phyloP scores from a whole-genome alignment of 2,113 vertebrate genomes.

The Alethe diademata region DNA sequence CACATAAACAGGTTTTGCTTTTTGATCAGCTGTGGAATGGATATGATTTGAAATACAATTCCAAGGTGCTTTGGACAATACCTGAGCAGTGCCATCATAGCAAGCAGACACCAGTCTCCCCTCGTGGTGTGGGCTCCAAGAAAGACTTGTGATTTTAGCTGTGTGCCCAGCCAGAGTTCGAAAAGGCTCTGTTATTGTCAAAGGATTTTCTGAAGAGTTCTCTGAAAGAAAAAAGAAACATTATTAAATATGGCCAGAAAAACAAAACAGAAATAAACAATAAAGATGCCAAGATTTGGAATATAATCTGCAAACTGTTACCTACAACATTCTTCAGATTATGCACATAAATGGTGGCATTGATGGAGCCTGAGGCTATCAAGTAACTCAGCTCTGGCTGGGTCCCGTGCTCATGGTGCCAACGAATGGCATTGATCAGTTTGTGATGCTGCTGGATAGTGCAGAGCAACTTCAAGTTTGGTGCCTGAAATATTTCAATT shows the following conservation, averaged over 20 bases:
- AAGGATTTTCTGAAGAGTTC: slow-evolving; percentile 73
- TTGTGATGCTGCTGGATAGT: slow-evolving; percentile 96
- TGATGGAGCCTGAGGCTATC: slow-evolving; percentile 93
- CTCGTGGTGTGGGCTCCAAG: slow-evolving; percentile 93
- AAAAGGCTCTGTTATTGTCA: slow-evolving; percentile 85
- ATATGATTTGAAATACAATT: background rate
- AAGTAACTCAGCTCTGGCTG: slow-evolving; percentile 78
- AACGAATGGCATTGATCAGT: slow-evolving; percentile 88
- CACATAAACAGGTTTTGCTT: background rate
- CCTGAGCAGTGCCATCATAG: slow-evolving; percentile 95
- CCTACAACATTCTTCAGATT: slow-evolving; percentile 81
- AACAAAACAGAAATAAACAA: background rate
- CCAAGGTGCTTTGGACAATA: slow-evolving; percentile 12
- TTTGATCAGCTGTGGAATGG: background rate
- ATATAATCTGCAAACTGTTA: slow-evolving; percentile 43
- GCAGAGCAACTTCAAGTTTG: slow-evolving; percentile 83
- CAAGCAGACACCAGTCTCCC: slow-evolving; percentile 86
- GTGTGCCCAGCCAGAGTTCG: slow-evolving; percentile 90
- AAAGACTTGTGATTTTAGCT: slow-evolving; percentile 88
- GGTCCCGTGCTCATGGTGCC: slow-evolving; percentile 85
- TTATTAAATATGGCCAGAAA: background rate
- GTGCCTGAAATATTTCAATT: slow-evolving; percentile 86
- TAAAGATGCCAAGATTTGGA: background rate
- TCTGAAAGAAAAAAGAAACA: slow-evolving; percentile 72
- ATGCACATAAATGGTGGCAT: slow-evolving; percentile 88